Conservation (phyloP, 2,888 invertebrate genomes). For the Scaptomyza reducta region DNA sequence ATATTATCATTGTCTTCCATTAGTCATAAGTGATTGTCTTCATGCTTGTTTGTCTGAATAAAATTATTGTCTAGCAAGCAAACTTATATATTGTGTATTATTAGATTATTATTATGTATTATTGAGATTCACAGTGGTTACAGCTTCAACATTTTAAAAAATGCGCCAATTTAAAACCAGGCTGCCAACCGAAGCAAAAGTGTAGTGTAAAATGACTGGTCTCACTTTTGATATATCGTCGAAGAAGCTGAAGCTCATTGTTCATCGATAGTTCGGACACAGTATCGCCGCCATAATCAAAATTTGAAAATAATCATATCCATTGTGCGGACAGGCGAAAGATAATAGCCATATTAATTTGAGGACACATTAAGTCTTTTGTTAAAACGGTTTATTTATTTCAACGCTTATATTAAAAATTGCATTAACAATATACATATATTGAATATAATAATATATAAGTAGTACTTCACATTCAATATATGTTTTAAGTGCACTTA, state of each 20-base stretch:
- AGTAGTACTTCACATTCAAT: slow-evolving; percentile 46
- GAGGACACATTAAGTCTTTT: too few relatives aligned
- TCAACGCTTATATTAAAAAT: slow-evolving; percentile 77
- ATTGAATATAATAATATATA: slow-evolving; percentile 59
- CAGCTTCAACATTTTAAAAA: background rate
- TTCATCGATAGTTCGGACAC: slow-evolving; percentile 15
- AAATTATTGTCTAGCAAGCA: slow-evolving; percentile 21
- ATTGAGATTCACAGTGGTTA: background rate
- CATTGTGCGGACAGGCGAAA: background rate
- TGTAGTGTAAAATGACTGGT: background rate
- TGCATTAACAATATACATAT: slow-evolving; percentile 68
- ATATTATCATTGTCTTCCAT: slow-evolving; percentile 63
- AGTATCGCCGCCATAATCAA: background rate
- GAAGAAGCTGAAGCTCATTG: background rate
- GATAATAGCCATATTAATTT: background rate
- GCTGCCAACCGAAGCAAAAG: slow-evolving; percentile 13
- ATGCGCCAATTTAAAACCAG: background rate
- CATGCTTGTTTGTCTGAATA: slow-evolving; percentile 62
- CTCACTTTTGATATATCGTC: slow-evolving; percentile 1
- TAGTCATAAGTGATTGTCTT: slow-evolving; percentile 52
- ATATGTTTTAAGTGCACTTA: slow-evolving; percentile 68
- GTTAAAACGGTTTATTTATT: slow-evolving; percentile 78
- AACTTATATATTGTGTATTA: background rate
- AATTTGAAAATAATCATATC: background rate
- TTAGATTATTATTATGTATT: background rate